Evolutionary conservation across 1,140 invertebrate genomes (phyloP), one percentile per base, ranked within the genome.

Genomic region (Linepithema humile): DNA sequence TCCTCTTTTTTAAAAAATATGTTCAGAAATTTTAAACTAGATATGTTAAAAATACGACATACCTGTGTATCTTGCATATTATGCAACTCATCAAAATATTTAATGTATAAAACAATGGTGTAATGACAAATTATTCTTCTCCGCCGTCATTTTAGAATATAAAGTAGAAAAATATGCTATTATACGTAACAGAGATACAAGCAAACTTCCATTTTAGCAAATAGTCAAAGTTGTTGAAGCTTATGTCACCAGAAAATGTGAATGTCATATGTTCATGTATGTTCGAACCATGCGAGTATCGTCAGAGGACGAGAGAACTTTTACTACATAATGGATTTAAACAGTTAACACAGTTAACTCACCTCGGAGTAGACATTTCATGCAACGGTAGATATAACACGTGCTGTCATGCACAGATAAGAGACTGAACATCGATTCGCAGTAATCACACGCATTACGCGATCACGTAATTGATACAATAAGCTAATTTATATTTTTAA

Each of bases 291-390:
- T 23, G 15, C 15, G 40, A 65, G n/a, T 20, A 35, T 17, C 29
- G 40, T 64, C 29, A 20, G 26, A 64, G 55, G 40, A 10, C 12
- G n/a, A 17, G 40, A 15, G 29, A 77, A 77, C 59, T 77, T 77
- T 77, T 50, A 50, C 40, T n/a, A n/a, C 15, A 64, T 77, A 77
- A 77, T 77, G 20, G 29, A 77, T 48, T 77, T 77, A 75, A 75
- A 75, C 73, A 45, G 40, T 35, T 75, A 77, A 77, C 59, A 3
- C 7, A 48, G 59, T 77, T 64, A 65, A 23, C 29, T 65, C 20
- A 64, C 26, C 59, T 77, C 59, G 12, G 9, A 75, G 40, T 75
- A 57, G 29, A 75, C 57, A 29, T 32, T 62, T 62, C 26, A 6
- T 23, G 57, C n/a, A 75, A 32, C 12, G n/a, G 50, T 29, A 17